Conservation (phyloP, 2,797 vertebrate species). For the Mormyrus hasselquistii region DNA sequence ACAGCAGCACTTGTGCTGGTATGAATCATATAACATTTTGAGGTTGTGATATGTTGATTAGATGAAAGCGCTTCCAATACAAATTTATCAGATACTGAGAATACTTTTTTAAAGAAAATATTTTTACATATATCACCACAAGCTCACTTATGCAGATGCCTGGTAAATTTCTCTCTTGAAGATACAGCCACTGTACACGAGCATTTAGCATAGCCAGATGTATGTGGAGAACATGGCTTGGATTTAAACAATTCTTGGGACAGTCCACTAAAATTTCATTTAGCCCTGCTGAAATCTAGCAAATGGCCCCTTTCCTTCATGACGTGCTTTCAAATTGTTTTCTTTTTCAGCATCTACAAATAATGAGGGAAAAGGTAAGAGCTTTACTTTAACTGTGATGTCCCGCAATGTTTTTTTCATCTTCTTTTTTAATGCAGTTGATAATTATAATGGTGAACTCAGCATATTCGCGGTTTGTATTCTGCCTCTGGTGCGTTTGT, state of each 20-base stretch:
- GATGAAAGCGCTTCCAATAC: not conserved
- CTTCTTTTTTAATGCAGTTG: not conserved
- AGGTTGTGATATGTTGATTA: not conserved
- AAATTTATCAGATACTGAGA: not conserved
- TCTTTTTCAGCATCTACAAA: slow-evolving; percentile 30
- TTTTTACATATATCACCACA: not conserved
- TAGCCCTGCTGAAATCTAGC: not conserved
- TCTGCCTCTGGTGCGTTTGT: not conserved
- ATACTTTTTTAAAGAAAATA: not conserved
- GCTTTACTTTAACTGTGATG: not conserved
- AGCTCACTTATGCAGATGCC: not conserved
- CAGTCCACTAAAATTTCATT: not conserved
- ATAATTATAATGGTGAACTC: not conserved
- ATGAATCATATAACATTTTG: not conserved
- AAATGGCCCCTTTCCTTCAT: not conserved
- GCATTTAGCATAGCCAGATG: not conserved
- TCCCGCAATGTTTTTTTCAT: not conserved
- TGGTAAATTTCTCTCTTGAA: not conserved
- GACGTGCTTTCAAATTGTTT: not conserved
- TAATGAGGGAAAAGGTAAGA: slow-evolving; percentile 33
- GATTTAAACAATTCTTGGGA: not conserved
- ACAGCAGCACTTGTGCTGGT: not conserved
- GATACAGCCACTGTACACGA: not conserved
- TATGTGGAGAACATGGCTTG: not conserved
- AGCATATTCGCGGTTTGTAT: not conserved